phyloP scores from a whole-genome alignment of 1,140 invertebrate species.

The Halictus rubicundus region DNA sequence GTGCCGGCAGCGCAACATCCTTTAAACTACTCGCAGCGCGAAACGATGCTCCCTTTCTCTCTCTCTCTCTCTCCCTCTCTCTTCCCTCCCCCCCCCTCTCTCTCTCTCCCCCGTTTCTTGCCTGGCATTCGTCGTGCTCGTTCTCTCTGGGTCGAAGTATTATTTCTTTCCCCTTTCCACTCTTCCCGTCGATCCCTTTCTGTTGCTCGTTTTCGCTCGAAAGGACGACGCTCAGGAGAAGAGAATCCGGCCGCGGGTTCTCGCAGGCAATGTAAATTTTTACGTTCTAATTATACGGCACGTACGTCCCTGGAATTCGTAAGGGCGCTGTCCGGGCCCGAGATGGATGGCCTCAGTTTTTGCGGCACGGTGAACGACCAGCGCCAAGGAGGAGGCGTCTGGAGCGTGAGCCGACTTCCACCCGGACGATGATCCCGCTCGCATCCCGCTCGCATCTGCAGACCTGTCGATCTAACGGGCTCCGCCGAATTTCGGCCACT shows the following conservation, averaged over 20 bases:
- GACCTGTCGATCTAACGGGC: slow-evolving; percentile 47
- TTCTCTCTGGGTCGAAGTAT: too few relatives aligned
- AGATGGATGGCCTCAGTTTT: slow-evolving; percentile 70
- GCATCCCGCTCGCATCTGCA: slow-evolving; percentile 41
- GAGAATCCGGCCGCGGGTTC: slow-evolving; percentile 27
- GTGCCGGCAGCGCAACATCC: background rate
- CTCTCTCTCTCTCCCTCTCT: background rate
- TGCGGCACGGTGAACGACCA: slow-evolving; percentile 65
- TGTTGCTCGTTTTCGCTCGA: background rate
- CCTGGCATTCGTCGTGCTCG: background rate
- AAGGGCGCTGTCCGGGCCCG: slow-evolving; percentile 69
- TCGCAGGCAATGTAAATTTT: slow-evolving; percentile 71
- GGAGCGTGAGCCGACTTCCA: slow-evolving; percentile 50
- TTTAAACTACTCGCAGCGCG: background rate
- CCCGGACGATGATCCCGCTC: slow-evolving; percentile 55
- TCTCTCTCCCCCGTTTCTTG: background rate
- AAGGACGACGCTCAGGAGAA: slow-evolving; percentile 16
- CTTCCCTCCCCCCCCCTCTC: background rate
- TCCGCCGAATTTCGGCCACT: slow-evolving; percentile 26
- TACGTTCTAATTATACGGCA: slow-evolving; percentile 76
- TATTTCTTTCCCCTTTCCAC: slow-evolving; percentile 4
- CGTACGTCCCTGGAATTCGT: slow-evolving; percentile 74
- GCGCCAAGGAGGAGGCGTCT: slow-evolving; percentile 58
- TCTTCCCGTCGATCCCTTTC: background rate
- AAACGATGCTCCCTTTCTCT: background rate